phyloP scores from a whole-genome alignment of 64 coral and sea anemone genomes.

The Montipora capricornis region DNA sequence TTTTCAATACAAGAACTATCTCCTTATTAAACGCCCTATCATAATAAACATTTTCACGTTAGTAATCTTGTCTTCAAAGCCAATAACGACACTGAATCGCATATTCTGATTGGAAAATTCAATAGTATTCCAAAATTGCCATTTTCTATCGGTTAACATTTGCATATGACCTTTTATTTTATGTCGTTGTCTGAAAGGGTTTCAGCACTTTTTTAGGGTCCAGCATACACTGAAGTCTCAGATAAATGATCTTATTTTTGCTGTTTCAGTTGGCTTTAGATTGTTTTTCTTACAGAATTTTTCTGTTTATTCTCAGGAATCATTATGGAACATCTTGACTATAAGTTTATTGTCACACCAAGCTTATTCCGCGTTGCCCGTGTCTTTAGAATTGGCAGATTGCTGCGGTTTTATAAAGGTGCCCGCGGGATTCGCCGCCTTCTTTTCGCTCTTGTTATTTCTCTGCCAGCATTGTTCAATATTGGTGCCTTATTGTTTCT shows the following conservation, averaged over 20 bases:
- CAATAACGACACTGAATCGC: too few species aligned
- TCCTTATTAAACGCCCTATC: too few species aligned
- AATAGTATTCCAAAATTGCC: too few species aligned
- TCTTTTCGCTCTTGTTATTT: constrained; percentile 90
- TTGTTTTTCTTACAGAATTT: neutral
- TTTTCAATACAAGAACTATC: too few species aligned
- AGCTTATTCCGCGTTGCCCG: constrained; percentile 87
- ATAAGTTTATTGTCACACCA: constrained; percentile 82
- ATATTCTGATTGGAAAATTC: too few species aligned
- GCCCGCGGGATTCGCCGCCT: constrained; percentile 87
- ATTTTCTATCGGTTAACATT: too few species aligned
- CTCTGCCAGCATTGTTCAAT: constrained; percentile 92
- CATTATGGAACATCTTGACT: constrained; percentile 84
- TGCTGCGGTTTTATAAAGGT: constrained; percentile 96
- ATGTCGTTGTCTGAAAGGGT: too few species aligned
- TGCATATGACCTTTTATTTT: too few species aligned
- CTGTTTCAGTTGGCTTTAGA: neutral
- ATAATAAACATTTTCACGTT: too few species aligned
- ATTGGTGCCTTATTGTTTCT: constrained; percentile 91
- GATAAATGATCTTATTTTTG: neutral
- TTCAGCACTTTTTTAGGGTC: too few species aligned
- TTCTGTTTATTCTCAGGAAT: constrained; percentile 72
- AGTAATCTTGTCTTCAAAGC: too few species aligned
- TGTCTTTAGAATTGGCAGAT: constrained; percentile 91
- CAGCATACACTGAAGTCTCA: too few species aligned